A percentile compares a stretch with the other conserved stretches of the same genome.
Evolutionary conservation across 2,113 vertebrate genomes (phyloP).

Genomic region (Aphyosemion australe): DNA sequence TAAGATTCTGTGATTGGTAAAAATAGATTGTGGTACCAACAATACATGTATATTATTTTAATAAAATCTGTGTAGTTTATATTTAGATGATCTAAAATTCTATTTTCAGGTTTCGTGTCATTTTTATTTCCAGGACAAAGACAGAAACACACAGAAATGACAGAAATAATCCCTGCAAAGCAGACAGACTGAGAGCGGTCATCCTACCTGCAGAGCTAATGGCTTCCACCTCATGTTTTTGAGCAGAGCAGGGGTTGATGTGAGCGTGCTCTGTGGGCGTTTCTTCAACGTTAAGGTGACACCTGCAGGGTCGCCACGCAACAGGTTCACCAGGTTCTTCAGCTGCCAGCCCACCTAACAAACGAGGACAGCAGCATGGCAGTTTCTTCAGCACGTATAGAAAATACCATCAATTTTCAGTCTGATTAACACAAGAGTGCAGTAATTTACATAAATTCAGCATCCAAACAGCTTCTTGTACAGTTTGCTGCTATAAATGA

Average conservation of each 20-base stretch:
- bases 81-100: neutral
- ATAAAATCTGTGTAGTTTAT: neutral
- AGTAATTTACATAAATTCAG: too few species aligned
- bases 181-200: neutral
- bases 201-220: slow-evolving; percentile 78
- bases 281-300: slow-evolving; percentile 82
- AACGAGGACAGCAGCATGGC: slow-evolving; percentile 5
- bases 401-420: neutral
- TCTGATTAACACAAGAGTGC: neutral
- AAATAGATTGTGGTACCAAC: neutral
- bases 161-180: slow-evolving; percentile 10
- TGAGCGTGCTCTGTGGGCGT: slow-evolving; percentile 82
- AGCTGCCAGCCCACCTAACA: slow-evolving; percentile 83
- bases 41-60: too few species aligned
- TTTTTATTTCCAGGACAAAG: neutral
- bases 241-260: slow-evolving; percentile 80
- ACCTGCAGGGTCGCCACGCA: slow-evolving; percentile 80
- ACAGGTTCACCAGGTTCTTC: slow-evolving; percentile 80
- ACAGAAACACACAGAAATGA: slow-evolving; percentile 25
- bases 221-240: slow-evolving; percentile 86
- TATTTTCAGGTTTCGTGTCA: neutral
- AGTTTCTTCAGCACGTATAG: slow-evolving; percentile 11
- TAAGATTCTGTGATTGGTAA: neutral
- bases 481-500: too few species aligned
- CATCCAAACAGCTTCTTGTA: too few species aligned